Percentiles rank a stretch among this genome's conserved stretches.
These are phyloP conservation scores for Myripristis murdjan DNA, from an alignment of 2,797 vertebrate species.

Conservation along the genomic window DNA sequence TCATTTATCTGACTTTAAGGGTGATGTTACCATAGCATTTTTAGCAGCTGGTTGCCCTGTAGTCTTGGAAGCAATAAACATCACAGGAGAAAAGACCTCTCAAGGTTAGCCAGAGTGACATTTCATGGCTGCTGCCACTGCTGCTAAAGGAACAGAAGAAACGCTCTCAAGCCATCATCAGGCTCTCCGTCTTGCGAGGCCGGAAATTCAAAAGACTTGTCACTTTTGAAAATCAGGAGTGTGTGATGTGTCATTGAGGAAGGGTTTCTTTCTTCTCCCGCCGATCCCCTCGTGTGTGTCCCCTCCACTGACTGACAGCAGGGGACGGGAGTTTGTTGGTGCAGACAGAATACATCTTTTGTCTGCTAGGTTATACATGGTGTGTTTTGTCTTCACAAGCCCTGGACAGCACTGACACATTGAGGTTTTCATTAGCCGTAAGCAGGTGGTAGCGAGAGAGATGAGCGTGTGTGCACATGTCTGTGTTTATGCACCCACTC, in stretches of 20 bases:
- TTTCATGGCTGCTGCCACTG: constrained; percentile 76
- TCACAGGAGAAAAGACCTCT: constrained; percentile 70
- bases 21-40: constrained; percentile 17
- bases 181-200: constrained; percentile 77
- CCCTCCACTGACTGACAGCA: constrained; percentile 89
- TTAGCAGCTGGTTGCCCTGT: constrained; percentile 65
- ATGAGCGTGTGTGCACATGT: constrained; percentile 39
- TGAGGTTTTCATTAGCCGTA: constrained; percentile 95
- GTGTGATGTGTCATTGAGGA: constrained; percentile 89
- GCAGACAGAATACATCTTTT: constrained; percentile 92
- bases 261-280: constrained; percentile 83
- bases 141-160: constrained; percentile 75
- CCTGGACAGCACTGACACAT: constrained; percentile 89
- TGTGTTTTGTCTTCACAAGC: constrained; percentile 89
- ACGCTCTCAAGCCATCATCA: constrained; percentile 78
- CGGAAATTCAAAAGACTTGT: constrained; percentile 87
- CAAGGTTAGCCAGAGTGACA: constrained; percentile 77
- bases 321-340: constrained; percentile 92
- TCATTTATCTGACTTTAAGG: constrained; percentile 70
- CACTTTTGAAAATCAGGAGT: constrained; percentile 88
- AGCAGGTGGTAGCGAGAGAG: constrained; percentile 86
- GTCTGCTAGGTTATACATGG: constrained; percentile 90
- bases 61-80: constrained; percentile 71
- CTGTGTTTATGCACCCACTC: constrained; percentile 45
- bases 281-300: constrained; percentile 81